Conservation (phyloP, 2,888 invertebrate species). For the Hirudinaria manillensis region DNA sequence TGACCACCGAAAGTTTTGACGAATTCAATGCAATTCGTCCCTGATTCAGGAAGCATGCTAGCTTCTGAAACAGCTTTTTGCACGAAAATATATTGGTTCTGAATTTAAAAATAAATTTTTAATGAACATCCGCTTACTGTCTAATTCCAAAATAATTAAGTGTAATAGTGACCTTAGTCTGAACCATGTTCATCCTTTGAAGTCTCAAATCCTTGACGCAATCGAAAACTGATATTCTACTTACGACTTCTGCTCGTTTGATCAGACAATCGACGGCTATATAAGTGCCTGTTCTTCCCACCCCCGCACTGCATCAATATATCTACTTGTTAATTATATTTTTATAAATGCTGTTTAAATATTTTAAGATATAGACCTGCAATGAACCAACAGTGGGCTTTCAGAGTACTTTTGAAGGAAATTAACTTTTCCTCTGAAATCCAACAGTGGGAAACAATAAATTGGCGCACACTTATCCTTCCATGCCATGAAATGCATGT, state of each 20-base stretch:
- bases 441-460: neutral
- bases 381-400: slow-evolving; percentile 9
- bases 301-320: neutral
- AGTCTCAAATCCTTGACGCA: neutral
- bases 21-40: neutral
- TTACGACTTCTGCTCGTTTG: neutral
- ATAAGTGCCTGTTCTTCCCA: slow-evolving; percentile 14
- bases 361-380: neutral
- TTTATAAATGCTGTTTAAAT: neutral
- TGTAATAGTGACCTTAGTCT: neutral
- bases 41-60: neutral
- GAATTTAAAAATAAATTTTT: too few species aligned
- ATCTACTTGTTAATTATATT: too few species aligned
- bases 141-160: too few species aligned
- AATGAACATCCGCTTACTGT: too few species aligned
- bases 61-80: slow-evolving; percentile 10
- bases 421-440: neutral
- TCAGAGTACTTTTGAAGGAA: neutral
- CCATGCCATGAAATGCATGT: slow-evolving; percentile 11
- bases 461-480: neutral
- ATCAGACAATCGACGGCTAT: slow-evolving; percentile 13
- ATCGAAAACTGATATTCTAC: neutral
- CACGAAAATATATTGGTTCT: slow-evolving; percentile 11
- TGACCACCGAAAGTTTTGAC: too few species aligned
- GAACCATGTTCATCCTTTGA: slow-evolving; percentile 24